Base-by-base conservation (phyloP, 92 coral and sea anemone genomes). In the Palythoa heliodiscus region DNA sequence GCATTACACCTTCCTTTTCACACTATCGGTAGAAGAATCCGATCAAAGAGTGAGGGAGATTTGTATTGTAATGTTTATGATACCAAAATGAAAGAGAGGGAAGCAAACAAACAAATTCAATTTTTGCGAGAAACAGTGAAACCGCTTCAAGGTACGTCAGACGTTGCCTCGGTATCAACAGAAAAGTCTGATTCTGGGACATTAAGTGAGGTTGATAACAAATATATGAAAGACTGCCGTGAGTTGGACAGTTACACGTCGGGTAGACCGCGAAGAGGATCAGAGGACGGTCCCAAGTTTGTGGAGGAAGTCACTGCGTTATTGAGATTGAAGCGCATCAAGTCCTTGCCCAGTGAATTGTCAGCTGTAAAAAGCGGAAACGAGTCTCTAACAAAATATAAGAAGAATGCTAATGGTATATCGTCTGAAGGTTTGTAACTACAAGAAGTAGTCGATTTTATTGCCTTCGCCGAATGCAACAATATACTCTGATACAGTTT, bases 31-130 rank as follows among this genome's bases (percentile, higher is more conserved):
- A 57, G 11, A 16, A 60, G 54, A 78, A 40, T 1, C 29, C 71
- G 83, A 39, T 78, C 83, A 61, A 60, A 38, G 52, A 78, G 83
- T 40, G 83, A 61, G 11, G 40, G 83, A 23, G 83, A 78, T 10
- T 17, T 39, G 71, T 2, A 5, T 4, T 17, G 13, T 3, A 3
- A 40, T 17, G 29, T 11, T 60, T 29, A 7, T 40, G 24, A 12
- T 40, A 29, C 11, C 54, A 78, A 39, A 20, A 39, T 10, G 29
- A 43, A 0, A 29, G 55, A 39, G 17, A 16, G 6, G 17, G 2
- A 48, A 12, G 29, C 71, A 7, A 67, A 22, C 3, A 70, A 13
- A 5, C 25, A 29, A 22, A 0, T 0, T 77, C 70, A 76, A 14
- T 43, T 22, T 16, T 50, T 29, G 19, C 69, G 52, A 76, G 67